Conservation (phyloP, 2,797 vertebrate species). For the Arrhamphus sclerolepis region DNA sequence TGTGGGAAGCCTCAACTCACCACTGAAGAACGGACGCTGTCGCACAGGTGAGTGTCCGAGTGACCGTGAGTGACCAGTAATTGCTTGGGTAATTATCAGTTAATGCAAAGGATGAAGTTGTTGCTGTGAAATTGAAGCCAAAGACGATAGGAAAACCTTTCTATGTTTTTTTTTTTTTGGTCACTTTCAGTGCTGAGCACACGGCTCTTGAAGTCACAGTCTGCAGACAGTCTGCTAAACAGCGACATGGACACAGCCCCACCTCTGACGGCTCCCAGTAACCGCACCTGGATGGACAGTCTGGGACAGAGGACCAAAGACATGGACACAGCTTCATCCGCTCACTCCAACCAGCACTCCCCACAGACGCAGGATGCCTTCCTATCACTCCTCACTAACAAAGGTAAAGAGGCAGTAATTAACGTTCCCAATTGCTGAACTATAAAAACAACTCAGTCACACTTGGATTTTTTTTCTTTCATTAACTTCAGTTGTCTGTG, state of each 20-base stretch:
- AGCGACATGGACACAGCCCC: slow-evolving; percentile 86
- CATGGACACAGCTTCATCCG: slow-evolving; percentile 85
- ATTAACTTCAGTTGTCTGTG: too few species aligned
- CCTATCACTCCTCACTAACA: slow-evolving; percentile 93
- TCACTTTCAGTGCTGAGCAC: slow-evolving; percentile 82
- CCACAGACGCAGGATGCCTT: slow-evolving; percentile 96
- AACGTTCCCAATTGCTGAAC: neutral
- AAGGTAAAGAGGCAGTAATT: slow-evolving; percentile 79
- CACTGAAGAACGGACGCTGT: slow-evolving; percentile 93
- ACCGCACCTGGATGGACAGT: slow-evolving; percentile 88
- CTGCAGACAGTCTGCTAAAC: slow-evolving; percentile 90
- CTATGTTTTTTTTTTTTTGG: neutral
- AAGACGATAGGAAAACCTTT: neutral
- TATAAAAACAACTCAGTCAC: neutral
- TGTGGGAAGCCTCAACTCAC: slow-evolving; percentile 87
- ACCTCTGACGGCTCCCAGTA: slow-evolving; percentile 74
- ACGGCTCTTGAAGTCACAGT: slow-evolving; percentile 90
- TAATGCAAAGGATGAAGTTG: too few species aligned
- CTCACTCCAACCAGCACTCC: slow-evolving; percentile 82
- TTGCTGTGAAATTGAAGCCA: neutral
- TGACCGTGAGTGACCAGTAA: too few species aligned
- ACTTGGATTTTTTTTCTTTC: neutral
- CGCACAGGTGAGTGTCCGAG: slow-evolving; percentile 82
- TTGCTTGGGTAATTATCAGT: too few species aligned
- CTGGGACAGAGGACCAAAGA: slow-evolving; percentile 84